Conservation (phyloP, 1,140 invertebrate species). For the Leptinotarsa lineolata region DNA sequence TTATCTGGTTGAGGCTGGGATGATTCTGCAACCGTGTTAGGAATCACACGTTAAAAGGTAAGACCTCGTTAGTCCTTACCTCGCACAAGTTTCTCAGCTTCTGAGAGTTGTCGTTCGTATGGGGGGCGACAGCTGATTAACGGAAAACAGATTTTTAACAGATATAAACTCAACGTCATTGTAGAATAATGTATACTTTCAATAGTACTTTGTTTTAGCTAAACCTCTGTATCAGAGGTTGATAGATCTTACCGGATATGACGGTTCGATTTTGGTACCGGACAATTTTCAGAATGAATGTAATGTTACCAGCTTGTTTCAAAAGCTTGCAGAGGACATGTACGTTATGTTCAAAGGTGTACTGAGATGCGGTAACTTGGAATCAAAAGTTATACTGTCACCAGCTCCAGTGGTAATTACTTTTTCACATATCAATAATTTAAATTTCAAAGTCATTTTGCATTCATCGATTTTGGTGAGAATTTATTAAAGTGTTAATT, state of each 20-base stretch:
- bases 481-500: too few species aligned
- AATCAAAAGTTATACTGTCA: conserved; percentile 73
- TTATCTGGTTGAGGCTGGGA: too few species aligned
- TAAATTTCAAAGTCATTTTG: too few species aligned
- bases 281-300: conserved; percentile 61
- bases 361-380: conserved; percentile 78
- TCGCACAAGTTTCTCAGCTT: too few species aligned
- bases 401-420: conserved; percentile 71
- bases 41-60: too few species aligned
- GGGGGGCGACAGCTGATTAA: too few species aligned
- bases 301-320: conserved; percentile 68
- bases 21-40: too few species aligned
- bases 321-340: conserved; percentile 75
- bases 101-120: too few species aligned
- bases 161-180: too few species aligned
- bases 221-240: conserved; percentile 62
- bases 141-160: too few species aligned
- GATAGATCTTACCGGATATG: conserved; percentile 67
- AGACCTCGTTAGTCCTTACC: too few species aligned
- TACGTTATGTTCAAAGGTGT: conserved; percentile 77
- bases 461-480: too few species aligned
- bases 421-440: not conserved
- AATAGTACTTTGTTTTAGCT: conserved; percentile 53
- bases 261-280: conserved; percentile 68
- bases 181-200: not conserved